These are phyloP conservation scores for Listronotus bonariensis DNA, from an alignment of 1,140 invertebrate species.

Conservation along the genomic window DNA sequence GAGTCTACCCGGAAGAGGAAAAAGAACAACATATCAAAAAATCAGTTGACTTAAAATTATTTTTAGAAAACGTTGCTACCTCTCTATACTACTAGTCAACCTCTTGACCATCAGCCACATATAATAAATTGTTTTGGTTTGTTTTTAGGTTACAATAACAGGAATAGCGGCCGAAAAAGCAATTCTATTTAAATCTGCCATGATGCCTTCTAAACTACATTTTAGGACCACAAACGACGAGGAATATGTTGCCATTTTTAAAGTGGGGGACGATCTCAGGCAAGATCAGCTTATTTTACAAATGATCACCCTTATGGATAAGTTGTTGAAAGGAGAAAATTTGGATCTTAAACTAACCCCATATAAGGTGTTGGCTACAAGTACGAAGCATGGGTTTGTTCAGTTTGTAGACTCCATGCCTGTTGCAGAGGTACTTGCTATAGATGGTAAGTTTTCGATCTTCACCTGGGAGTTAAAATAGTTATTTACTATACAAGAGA, in stretches of 20 bases:
- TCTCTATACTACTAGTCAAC: no score
- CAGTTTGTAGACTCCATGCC: constrained; percentile 96
- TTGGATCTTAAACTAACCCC: constrained; percentile 94
- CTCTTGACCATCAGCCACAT: not conserved
- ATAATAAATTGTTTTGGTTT: not conserved
- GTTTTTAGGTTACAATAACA: constrained; percentile 70
- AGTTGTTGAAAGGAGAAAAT: constrained; percentile 89
- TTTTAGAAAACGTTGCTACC: no score
- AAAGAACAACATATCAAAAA: no score
- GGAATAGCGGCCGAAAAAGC: constrained; percentile 90
- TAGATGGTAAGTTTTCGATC: constrained; percentile 65
- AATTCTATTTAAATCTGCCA: constrained; percentile 92
- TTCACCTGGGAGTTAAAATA: no score
- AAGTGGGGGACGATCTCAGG: constrained; percentile 97
- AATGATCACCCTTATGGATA: constrained; percentile 99
- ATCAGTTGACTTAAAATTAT: no score
- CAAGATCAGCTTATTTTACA: constrained; percentile 98
- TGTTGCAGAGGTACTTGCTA: constrained; percentile 87
- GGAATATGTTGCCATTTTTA: constrained; percentile 98
- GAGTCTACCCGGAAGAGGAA: no score
- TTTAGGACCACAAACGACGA: constrained; percentile 81
- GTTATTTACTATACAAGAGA: no score
- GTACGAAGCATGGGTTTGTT: constrained; percentile 94
- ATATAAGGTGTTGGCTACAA: constrained; percentile 91
- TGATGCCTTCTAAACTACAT: constrained; percentile 96